Evolutionary conservation across 2,888 invertebrate genomes (phyloP).

Genomic region (Drosophila sordidula): DNA sequence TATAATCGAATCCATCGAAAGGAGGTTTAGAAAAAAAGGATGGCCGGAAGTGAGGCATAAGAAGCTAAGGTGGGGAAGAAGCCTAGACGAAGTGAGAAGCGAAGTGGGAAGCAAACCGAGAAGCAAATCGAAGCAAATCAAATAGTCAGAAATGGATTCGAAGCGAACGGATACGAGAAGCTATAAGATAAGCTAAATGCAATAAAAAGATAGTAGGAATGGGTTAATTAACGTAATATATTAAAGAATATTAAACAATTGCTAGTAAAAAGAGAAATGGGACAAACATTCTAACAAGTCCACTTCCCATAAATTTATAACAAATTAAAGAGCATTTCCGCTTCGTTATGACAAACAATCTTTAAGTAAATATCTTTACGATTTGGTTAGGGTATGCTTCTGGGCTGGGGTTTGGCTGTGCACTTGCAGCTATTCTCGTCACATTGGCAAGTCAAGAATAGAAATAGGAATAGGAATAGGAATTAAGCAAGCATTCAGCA

Average conservation of each 20-base stretch:
- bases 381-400: conserved; percentile 11
- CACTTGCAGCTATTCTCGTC: conserved; percentile 30
- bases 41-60: not conserved
- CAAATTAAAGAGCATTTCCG: conserved; percentile 16
- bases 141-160: too few relatives aligned
- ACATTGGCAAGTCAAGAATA: conserved; percentile 35
- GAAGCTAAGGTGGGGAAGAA: not conserved
- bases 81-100: not conserved
- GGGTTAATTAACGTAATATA: too few relatives aligned
- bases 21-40: too few relatives aligned
- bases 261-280: too few relatives aligned
- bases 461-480: conserved; percentile 44
- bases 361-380: conserved; percentile 8
- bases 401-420: conserved; percentile 7
- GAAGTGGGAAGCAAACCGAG: not conserved
- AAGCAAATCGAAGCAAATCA: not conserved
- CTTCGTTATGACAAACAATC: conserved; percentile 7
- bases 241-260: not conserved
- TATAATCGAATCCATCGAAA: too few relatives aligned
- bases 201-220: too few relatives aligned
- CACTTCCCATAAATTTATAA: too few relatives aligned
- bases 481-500: conserved; percentile 79
- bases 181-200: too few relatives aligned
- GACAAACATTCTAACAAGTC: too few relatives aligned
- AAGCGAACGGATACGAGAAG: too few relatives aligned